Percentiles rank a stretch among this genome's conserved stretches.
phyloP scores from a whole-genome alignment of 2,888 invertebrate species.

The Netelia virgata region DNA sequence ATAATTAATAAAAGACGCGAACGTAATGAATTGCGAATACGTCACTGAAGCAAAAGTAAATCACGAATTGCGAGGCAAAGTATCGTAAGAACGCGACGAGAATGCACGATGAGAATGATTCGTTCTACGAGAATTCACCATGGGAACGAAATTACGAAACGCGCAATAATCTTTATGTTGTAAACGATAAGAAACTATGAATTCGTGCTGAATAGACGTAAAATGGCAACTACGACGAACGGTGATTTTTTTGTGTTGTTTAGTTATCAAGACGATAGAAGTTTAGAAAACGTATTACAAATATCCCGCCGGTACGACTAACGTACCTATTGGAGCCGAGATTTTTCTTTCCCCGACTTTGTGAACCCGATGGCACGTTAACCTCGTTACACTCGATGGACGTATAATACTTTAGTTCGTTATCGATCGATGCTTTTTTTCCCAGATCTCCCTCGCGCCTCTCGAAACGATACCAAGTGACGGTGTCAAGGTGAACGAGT shows the following conservation, averaged over 20 bases:
- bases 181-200: neutral
- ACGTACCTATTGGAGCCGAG: neutral
- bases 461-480: slow-evolving; percentile 19
- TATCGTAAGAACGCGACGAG: slow-evolving; percentile 15
- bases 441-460: neutral
- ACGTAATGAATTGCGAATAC: slow-evolving; percentile 21
- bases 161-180: neutral
- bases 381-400: slow-evolving; percentile 60
- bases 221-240: slow-evolving; percentile 56
- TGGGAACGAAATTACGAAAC: slow-evolving; percentile 9
- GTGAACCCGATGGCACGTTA: slow-evolving; percentile 63
- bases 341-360: neutral
- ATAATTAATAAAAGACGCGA: slow-evolving; percentile 12
- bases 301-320: slow-evolving; percentile 37
- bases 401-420: slow-evolving; percentile 62
- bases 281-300: slow-evolving; percentile 60
- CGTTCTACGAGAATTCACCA: neutral
- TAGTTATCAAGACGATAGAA: slow-evolving; percentile 35
- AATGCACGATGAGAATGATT: slow-evolving; percentile 20
- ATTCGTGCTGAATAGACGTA: slow-evolving; percentile 43
- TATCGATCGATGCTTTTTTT: slow-evolving; percentile 26
- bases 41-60: slow-evolving; percentile 37
- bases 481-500: slow-evolving; percentile 55
- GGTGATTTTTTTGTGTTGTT: slow-evolving; percentile 7
- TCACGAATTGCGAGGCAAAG: slow-evolving; percentile 22